Percentiles rank a stretch among this genome's conserved stretches.
Evolutionary conservation across 2,113 vertebrate genomes (phyloP).

Genomic region (Eubucco bourcierii): DNA sequence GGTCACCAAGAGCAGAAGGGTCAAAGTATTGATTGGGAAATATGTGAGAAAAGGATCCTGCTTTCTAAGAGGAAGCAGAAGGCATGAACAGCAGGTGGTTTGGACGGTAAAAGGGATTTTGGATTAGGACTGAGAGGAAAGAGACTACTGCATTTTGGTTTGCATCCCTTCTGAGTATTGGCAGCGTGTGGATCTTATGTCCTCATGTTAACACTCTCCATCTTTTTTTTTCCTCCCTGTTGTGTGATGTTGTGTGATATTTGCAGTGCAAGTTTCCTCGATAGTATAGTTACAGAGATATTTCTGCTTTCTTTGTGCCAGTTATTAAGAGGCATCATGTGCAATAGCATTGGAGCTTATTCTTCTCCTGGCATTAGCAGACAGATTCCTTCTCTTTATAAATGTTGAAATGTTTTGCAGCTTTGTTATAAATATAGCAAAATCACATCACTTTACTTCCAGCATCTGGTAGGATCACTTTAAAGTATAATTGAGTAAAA

Average conservation of each 20-base stretch:
- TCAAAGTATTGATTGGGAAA: neutral
- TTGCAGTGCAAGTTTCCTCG: neutral
- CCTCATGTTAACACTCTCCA: neutral
- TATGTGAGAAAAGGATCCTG: neutral
- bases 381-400: conserved; percentile 36
- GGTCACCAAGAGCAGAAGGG: conserved; percentile 22
- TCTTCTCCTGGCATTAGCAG: conserved; percentile 47
- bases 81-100: neutral
- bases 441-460: neutral
- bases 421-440: conserved; percentile 50
- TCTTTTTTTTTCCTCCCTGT: neutral
- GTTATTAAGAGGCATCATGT: conserved; percentile 10
- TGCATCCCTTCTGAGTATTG: neutral
- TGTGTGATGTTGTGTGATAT: neutral
- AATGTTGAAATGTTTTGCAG: conserved; percentile 53
- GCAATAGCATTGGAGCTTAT: conserved; percentile 47
- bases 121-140: neutral
- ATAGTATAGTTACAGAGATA: conserved; percentile 15
- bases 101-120: conserved; percentile 8
- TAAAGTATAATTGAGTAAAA: conserved; percentile 55
- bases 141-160: neutral
- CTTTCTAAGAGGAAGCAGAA: conserved; percentile 9
- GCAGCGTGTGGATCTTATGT: neutral
- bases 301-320: neutral
- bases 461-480: conserved; percentile 53